A percentile compares a stretch with the other conserved stretches of the same genome.
Evolutionary conservation across 2,888 invertebrate species (phyloP).

Genomic region (Drosophila pseudotalamancana): DNA sequence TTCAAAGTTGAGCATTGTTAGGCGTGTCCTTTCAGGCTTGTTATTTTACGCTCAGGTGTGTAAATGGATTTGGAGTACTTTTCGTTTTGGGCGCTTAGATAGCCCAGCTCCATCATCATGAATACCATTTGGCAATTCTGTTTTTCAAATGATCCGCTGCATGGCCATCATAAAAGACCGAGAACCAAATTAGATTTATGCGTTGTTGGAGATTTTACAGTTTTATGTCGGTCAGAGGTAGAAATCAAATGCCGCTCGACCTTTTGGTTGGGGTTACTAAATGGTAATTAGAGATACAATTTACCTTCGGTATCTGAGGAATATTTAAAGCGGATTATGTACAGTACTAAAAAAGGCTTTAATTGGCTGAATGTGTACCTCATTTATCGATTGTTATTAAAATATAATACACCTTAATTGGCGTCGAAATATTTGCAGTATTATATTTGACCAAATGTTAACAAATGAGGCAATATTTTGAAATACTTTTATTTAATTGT

Average conservation of each 20-base stretch:
- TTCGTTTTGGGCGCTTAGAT: constrained; percentile 52
- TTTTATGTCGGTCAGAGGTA: constrained; percentile 36
- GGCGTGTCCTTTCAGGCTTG: not conserved
- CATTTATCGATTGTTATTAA: not conserved
- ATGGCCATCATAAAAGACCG: constrained; percentile 54
- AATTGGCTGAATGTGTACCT: not conserved
- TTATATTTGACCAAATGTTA: too few relatives aligned
- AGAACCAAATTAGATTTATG: constrained; percentile 74
- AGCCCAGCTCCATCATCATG: constrained; percentile 54
- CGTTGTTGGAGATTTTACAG: constrained; percentile 49
- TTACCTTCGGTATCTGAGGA: not conserved
- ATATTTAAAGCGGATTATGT: constrained; percentile 7
- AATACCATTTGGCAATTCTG: constrained; percentile 43
- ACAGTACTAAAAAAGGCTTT: constrained; percentile 1
- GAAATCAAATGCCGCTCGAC: constrained; percentile 45
- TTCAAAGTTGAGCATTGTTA: not conserved
- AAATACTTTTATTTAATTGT: constrained; percentile 1
- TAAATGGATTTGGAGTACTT: constrained; percentile 71
- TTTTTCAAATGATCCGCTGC: constrained; percentile 53
- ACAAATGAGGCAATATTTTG: not conserved
- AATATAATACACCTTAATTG: too few relatives aligned
- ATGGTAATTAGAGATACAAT: constrained; percentile 21
- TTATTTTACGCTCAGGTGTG: constrained; percentile 54
- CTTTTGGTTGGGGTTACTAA: constrained; percentile 6
- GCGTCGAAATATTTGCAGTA: not conserved